phyloP scores from a whole-genome alignment of 2,113 vertebrate species.

The Corythornis vintsioides region DNA sequence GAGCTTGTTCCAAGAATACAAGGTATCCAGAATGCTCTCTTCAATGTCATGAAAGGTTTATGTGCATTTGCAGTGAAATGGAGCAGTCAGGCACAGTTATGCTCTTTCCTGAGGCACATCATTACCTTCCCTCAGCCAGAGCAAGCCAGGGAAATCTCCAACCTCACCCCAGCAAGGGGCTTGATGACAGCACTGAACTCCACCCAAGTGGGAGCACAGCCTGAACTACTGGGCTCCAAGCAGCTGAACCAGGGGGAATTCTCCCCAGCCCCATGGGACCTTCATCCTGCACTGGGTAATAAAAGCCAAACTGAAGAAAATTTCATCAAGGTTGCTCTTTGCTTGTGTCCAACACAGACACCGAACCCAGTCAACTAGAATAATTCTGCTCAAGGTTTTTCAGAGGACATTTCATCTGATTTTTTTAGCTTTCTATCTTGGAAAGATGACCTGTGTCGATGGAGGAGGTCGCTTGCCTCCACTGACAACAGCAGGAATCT shows the following conservation, averaged over 20 bases:
- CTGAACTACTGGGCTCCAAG: background rate
- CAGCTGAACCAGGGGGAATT: background rate
- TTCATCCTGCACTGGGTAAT: background rate
- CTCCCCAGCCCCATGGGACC: background rate
- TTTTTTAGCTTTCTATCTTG: background rate
- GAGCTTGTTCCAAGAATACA: background rate
- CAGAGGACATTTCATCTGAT: fast-evolving
- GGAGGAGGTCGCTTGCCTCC: background rate
- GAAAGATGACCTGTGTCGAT: background rate
- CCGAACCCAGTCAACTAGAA: background rate
- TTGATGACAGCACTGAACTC: background rate
- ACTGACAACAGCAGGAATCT: background rate
- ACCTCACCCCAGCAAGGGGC: background rate
- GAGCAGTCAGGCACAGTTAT: background rate
- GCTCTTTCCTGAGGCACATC: background rate
- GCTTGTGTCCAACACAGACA: background rate
- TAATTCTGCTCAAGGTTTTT: background rate
- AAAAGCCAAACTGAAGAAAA: background rate
- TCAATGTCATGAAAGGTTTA: background rate
- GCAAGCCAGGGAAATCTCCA: background rate
- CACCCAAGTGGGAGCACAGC: background rate
- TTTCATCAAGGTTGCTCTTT: background rate
- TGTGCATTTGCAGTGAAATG: background rate
- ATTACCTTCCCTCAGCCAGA: background rate
- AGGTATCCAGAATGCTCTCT: background rate